Percentiles rank a stretch among this genome's conserved stretches.
phyloP scores from a whole-genome alignment of 2,113 vertebrate species.

The Daboia siamensis region DNA sequence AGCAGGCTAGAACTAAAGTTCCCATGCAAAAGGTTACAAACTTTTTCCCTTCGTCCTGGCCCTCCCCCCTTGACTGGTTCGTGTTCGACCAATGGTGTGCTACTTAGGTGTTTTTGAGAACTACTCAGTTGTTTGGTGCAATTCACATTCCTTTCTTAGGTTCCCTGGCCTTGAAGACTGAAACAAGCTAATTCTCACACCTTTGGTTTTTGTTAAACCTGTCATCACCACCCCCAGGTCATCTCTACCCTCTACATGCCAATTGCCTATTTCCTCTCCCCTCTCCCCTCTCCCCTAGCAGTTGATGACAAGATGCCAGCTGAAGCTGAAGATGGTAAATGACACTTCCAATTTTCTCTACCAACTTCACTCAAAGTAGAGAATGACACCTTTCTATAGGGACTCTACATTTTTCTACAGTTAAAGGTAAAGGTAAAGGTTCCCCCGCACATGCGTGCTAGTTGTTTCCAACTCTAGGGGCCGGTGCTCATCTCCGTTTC shows the following conservation, averaged over 20 bases:
- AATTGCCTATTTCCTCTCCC: background rate
- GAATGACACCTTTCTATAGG: background rate
- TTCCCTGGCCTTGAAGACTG: background rate
- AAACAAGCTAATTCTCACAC: no score
- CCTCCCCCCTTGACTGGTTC: background rate
- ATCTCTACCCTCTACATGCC: no score
- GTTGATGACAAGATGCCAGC: background rate
- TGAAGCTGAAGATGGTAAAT: background rate
- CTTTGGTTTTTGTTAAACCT: no score
- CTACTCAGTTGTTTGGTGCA: background rate
- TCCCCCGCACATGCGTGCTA: no score
- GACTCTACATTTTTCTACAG: background rate
- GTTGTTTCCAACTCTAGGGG: no score
- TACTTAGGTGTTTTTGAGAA: background rate
- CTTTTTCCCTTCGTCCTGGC: background rate
- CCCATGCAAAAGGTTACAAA: background rate
- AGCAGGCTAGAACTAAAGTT: background rate
- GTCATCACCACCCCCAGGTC: no score
- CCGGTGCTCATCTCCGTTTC: no score
- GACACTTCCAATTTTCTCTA: background rate
- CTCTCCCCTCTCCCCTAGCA: background rate
- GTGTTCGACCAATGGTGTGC: background rate
- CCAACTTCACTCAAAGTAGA: background rate
- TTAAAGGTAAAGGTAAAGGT: no score
- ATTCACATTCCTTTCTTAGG: background rate